Evolutionary conservation across 2,888 invertebrate species (phyloP).

Genomic region (Apoda limacodes): DNA sequence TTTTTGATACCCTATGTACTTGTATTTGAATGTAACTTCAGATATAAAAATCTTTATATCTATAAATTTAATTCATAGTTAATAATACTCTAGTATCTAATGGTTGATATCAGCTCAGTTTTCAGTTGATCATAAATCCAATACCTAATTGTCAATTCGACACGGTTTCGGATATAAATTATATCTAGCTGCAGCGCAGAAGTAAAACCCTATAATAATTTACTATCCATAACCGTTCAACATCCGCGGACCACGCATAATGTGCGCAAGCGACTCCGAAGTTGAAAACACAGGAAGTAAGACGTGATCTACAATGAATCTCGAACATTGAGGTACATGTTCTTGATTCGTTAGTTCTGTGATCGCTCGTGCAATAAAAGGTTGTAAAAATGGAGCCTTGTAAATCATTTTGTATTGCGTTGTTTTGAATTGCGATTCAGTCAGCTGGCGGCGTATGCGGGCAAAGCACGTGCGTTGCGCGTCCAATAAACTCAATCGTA

Average conservation of each 20-base stretch:
- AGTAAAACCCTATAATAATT: conserved; percentile 50
- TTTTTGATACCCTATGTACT: too few species aligned
- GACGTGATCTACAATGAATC: conserved; percentile 35
- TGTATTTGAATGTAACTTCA: too few species aligned
- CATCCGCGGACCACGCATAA: conserved; percentile 23
- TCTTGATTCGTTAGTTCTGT: too few species aligned
- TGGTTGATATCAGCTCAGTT: too few species aligned
- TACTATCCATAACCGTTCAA: conserved; percentile 38
- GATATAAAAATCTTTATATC: too few species aligned
- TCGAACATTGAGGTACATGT: too few species aligned
- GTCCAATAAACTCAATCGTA: conserved; percentile 38
- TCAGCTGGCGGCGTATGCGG: conserved; percentile 63
- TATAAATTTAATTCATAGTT: too few species aligned
- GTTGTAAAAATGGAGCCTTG: conserved; percentile 42
- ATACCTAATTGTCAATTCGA: conserved; percentile 62
- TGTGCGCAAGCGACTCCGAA: conserved; percentile 17
- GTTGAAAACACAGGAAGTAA: conserved; percentile 41
- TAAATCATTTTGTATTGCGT: conserved; percentile 42
- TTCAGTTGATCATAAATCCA: too few species aligned
- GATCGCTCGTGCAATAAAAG: conserved; percentile 16
- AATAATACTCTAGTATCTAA: too few species aligned
- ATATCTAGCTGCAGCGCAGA: conserved; percentile 43
- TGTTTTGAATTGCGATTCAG: conserved; percentile 65
- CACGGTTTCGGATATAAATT: conserved; percentile 53
- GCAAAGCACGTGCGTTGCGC: conserved; percentile 58